Conservation (phyloP, 35 echinoderm and acorn worm species). For the Lytechinus variegatus region DNA sequence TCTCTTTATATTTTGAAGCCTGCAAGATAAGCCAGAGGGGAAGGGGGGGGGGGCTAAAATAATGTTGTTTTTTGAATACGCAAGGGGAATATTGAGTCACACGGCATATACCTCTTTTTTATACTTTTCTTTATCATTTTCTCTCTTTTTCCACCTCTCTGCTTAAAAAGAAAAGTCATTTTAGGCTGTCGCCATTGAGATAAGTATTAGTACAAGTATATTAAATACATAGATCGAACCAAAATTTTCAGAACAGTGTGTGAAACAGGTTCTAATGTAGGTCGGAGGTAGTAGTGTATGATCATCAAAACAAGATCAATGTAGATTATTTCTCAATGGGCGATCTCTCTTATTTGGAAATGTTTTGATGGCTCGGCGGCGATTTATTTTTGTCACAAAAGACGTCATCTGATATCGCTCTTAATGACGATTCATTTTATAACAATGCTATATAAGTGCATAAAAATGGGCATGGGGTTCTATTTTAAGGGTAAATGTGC, state of each 20-base stretch:
- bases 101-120: too few relatives aligned
- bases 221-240: not conserved
- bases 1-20: not conserved
- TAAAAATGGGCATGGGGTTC: not conserved
- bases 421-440: not conserved
- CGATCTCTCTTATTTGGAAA: not conserved
- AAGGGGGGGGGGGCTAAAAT: not conserved
- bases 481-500: not conserved
- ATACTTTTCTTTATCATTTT: too few relatives aligned
- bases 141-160: too few relatives aligned
- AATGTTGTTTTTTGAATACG: too few relatives aligned
- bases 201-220: not conserved
- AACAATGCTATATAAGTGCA: not conserved
- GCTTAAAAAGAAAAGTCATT: too few relatives aligned
- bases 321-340: not conserved
- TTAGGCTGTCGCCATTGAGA: not conserved
- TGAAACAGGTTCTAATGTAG: not conserved
- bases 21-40: not conserved
- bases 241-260: not conserved
- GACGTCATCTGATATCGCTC: not conserved
- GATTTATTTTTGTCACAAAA: constrained; percentile 14
- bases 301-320: not conserved
- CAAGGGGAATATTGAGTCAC: too few relatives aligned
- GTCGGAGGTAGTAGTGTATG: not conserved
- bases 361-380: not conserved